Conservation (phyloP, 1,140 invertebrate species). For the Caenorhabditis inopinata region DNA sequence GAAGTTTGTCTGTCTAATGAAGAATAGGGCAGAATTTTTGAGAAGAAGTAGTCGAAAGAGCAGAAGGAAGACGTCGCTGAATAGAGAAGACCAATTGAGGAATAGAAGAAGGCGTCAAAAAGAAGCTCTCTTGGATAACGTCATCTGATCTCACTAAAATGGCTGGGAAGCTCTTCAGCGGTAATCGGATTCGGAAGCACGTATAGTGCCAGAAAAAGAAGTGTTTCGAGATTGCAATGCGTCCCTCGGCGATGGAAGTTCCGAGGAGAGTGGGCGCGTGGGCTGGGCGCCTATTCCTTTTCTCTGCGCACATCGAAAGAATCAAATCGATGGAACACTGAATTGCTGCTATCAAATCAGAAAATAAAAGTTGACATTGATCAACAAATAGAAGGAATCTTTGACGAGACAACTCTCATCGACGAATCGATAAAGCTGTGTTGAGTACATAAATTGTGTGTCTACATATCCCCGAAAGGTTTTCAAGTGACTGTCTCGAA, state of each 20-base stretch:
- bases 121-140: neutral
- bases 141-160: slow-evolving; percentile 18
- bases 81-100: too few species aligned
- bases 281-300: too few species aligned
- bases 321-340: too few species aligned
- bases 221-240: neutral
- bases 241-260: too few species aligned
- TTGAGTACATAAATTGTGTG: neutral
- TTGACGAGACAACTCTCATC: too few species aligned
- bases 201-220: neutral
- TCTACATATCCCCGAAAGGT: neutral
- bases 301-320: too few species aligned
- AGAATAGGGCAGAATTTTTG: slow-evolving; percentile 15
- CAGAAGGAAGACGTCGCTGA: too few species aligned
- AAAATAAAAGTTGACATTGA: too few species aligned
- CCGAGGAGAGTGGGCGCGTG: too few species aligned
- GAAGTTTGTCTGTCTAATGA: slow-evolving; percentile 23
- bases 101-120: slow-evolving; percentile 20
- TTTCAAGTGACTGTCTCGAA: too few species aligned
- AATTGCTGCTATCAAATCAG: too few species aligned
- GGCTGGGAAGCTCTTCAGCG: slow-evolving; percentile 1
- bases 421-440: neutral
- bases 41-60: neutral
- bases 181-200: slow-evolving; percentile 16
- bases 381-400: neutral